Base-by-base conservation (phyloP, 2,797 vertebrate species). In the Dallia pectoralis region DNA sequence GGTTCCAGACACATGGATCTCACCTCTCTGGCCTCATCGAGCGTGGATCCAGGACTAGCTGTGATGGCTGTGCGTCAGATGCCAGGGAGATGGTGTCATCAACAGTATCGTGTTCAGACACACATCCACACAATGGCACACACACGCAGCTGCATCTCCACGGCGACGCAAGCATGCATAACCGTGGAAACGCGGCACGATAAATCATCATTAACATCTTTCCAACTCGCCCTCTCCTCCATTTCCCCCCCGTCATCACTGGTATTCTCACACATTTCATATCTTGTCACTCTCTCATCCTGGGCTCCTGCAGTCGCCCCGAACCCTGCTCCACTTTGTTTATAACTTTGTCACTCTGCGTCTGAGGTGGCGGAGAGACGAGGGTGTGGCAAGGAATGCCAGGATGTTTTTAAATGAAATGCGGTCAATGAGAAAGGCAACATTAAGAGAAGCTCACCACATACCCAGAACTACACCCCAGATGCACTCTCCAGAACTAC, bases 21-120 rank as follows among this genome's bases (percentile, higher is more conserved):
- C 3, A 18, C 22, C 47, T 22, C 12, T 47, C n/a, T 18, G 25
- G 4, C 47, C 67, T 30, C 51, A 51, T 51, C 25, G 30, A 64
- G 64, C 32, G 40, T 33, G 64, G 64, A 36, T n/a, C 64, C 18
- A 66, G 32, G 19, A 64, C 33, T 64, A 64, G 29, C 62, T 19
- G 11, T 30, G 62, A 64, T 32, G 27, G 27, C 30, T 19, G 14
- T 33, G 14, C 62, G 7, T 8, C 3, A 44, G 7, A 11, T 59
- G 53, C 53, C 51, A 56, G 19, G 51, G 18, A 18, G 4, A 25
- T n/a, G 25, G 16, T 6, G 53, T 59, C 62, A 64, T 64, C 30
- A 64, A 3, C 36, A 44, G 22, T 40, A 36, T n/a, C 65, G 36
- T 67, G 11, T 30, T 29, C 5, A 63, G 59, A 61, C 36, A 67